Evolutionary conservation across 1,140 invertebrate genomes (phyloP), one percentile per base, ranked within the genome.

Genomic region (Amphibalanus amphitrite): DNA sequence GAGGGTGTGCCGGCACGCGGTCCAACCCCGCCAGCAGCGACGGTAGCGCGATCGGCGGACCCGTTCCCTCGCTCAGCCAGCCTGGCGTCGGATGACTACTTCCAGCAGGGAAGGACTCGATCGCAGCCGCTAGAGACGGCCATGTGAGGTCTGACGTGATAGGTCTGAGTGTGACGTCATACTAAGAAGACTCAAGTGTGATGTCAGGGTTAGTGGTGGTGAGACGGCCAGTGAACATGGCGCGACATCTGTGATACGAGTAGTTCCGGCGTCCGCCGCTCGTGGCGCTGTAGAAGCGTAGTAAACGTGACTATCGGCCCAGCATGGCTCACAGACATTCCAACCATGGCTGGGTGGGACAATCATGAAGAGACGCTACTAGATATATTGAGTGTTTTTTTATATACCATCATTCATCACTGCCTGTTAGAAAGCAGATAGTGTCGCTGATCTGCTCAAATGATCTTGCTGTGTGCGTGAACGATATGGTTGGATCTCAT

Each of bases 61-160:
- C 28, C 65, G 8, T 67, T 28, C 28, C 65, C 28, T 8, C 65
- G 28, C 10, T 6, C 10, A n/a, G 23, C n/a, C 65, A 28, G 28
- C n/a, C 8, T 28, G 65, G 26, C 65, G 65, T 67, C 47, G 10
- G 47, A 59, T 23, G 47, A 59, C 17, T 59, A 59, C 20, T 59
- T 59, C 47, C 47, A 59, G 47, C 47, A 59, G 17, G 47, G 47
- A 3, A 8, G 47, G 13, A 59, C 47, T 13, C 47, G 47, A 3
- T 67, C n/a, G 64, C 64, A 65, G 64, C 64, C 64, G 64, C 64
- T 65, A 3, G 65, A 67, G 65, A 67, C 65, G 65, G 65, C 65
- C 65, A 67, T 67, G 65, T 67, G 28, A 28, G 26, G 47, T 17
- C 47, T n/a, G n/a, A 3, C 1, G 47, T 20, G 10, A 59, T 8